Evolutionary conservation across 2,113 vertebrate genomes (phyloP).

Genomic region (Melanerpes formicivorus): DNA sequence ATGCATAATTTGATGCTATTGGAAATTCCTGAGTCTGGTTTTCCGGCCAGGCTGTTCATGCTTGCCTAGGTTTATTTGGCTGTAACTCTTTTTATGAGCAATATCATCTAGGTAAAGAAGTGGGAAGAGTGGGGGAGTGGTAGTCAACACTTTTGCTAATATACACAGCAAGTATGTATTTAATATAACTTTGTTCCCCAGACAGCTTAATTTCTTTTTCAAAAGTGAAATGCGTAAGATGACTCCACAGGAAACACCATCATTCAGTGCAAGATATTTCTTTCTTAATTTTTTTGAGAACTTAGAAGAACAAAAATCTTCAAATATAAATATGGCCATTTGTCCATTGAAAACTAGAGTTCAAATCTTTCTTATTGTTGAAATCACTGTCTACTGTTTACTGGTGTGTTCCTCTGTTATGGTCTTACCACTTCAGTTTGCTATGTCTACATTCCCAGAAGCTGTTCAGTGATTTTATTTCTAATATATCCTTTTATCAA

Average conservation of each 20-base stretch:
- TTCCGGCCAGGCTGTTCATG: background rate
- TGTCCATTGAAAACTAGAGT: background rate
- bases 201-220: background rate
- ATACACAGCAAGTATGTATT: background rate
- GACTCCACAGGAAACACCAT: background rate
- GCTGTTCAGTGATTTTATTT: background rate
- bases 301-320: background rate
- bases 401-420: background rate
- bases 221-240: background rate
- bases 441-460: background rate
- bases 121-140: rapidly evolving
- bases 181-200: background rate
- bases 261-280: background rate
- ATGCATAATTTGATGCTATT: background rate
- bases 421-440: background rate
- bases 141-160: background rate
- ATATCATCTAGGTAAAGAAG: background rate
- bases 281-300: background rate
- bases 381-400: background rate
- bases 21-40: background rate
- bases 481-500: background rate
- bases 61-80: background rate
- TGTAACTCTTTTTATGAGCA: background rate
- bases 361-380: background rate
- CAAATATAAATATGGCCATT: background rate